Conservation (phyloP, 2,797 vertebrate genomes). For the Acanthornis magna region DNA sequence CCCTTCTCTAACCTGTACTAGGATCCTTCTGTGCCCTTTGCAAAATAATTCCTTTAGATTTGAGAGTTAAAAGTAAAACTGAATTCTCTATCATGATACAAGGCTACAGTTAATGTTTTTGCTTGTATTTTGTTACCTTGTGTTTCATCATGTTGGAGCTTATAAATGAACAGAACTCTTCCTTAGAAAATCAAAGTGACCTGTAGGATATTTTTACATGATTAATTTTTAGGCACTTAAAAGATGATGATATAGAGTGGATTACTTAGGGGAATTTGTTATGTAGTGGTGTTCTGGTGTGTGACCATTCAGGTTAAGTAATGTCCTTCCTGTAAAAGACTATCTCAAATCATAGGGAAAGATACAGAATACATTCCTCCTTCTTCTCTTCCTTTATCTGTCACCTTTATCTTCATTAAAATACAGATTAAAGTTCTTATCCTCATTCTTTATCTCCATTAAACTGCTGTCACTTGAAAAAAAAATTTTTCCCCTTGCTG, state of each 20-base stretch:
- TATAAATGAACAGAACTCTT: neutral
- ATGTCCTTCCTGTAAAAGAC: neutral
- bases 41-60: neutral
- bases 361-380: neutral
- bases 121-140: neutral
- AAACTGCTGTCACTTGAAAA: neutral
- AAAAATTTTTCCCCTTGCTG: neutral
- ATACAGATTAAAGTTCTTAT: neutral
- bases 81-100: neutral
- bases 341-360: neutral
- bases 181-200: neutral
- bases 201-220: neutral
- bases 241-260: neutral
- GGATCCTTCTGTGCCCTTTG: neutral
- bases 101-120: neutral
- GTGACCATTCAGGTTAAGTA: neutral
- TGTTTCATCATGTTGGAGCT: neutral
- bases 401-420: conserved; percentile 23
- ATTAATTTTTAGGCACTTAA: neutral
- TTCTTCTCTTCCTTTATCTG: neutral
- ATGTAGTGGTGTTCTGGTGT: neutral
- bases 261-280: neutral
- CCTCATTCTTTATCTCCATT: neutral
- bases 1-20: neutral
- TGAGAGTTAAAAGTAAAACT: neutral